A percentile compares a stretch with the other conserved stretches of the same genome.
phyloP scores from a whole-genome alignment of 2,113 vertebrate species.

The Cynopterus brachyotis region DNA sequence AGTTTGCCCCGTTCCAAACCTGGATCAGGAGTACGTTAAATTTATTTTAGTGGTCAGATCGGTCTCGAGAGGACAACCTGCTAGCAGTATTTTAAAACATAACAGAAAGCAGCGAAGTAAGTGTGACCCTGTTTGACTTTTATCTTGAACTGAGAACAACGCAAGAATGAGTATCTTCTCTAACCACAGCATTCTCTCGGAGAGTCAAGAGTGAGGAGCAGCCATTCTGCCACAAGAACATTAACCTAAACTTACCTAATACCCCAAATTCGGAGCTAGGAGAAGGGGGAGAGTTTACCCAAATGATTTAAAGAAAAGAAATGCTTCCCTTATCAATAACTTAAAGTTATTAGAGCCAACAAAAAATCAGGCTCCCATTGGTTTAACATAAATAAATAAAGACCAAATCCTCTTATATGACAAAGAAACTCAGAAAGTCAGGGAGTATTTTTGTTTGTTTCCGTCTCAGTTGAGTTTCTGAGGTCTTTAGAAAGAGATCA shows the following conservation, averaged over 20 bases:
- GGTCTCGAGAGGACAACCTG: neutral
- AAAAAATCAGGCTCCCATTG: neutral
- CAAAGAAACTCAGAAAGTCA: neutral
- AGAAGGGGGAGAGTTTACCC: neutral
- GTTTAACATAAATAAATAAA: neutral
- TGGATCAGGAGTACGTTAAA: neutral
- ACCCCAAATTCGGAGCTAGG: neutral
- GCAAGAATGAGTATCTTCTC: neutral
- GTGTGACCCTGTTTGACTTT: slow-evolving; percentile 48
- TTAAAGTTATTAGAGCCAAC: neutral
- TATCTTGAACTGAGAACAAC: neutral
- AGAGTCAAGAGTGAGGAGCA: neutral
- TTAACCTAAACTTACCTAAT: neutral
- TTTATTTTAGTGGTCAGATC: neutral
- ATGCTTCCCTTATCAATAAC: neutral
- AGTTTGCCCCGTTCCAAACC: neutral
- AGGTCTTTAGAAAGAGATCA: neutral
- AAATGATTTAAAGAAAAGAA: neutral
- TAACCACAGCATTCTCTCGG: neutral
- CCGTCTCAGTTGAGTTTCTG: neutral
- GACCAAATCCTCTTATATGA: neutral
- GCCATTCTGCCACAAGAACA: neutral
- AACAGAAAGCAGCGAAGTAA: slow-evolving; percentile 51
- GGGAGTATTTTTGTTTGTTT: neutral
- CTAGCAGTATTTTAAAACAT: neutral